These are phyloP conservation scores for Congeria kusceri DNA, from an alignment of 2,888 invertebrate species.

Conservation along the genomic window DNA sequence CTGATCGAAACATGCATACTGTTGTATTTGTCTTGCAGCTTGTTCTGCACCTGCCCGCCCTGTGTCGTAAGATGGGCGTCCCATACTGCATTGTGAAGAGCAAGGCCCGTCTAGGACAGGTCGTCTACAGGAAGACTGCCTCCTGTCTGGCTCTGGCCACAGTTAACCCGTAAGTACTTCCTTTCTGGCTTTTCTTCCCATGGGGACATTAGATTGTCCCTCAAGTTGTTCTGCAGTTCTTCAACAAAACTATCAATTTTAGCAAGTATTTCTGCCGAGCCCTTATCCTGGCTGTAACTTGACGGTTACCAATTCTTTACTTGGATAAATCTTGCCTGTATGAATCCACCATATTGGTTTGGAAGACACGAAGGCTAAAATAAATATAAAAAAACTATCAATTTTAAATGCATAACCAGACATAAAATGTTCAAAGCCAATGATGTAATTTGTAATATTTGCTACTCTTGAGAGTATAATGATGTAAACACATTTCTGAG, in stretches of 20 bases:
- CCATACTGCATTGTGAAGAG: slow-evolving; percentile 99
- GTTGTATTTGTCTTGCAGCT: slow-evolving; percentile 88
- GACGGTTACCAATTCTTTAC: too few relatives aligned
- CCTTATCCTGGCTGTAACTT: too few relatives aligned
- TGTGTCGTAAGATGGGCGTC: slow-evolving; percentile 99
- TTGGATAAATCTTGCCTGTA: too few relatives aligned
- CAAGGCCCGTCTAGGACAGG: slow-evolving; percentile 97
- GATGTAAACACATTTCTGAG: slow-evolving; percentile 1
- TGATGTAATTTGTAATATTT: slow-evolving; percentile 47
- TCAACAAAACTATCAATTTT: too few relatives aligned
- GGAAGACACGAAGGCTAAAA: too few relatives aligned
- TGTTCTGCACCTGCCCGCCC: slow-evolving; percentile 98
- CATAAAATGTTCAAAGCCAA: slow-evolving; percentile 3
- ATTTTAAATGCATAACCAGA: too few relatives aligned
- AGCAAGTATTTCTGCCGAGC: too few relatives aligned
- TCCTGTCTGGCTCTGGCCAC: slow-evolving; percentile 91
- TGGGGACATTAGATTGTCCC: too few relatives aligned
- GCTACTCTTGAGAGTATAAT: slow-evolving; percentile 36
- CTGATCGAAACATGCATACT: too few relatives aligned
- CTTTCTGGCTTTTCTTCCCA: background rate
- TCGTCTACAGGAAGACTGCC: slow-evolving; percentile 98
- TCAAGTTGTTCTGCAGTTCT: too few relatives aligned
- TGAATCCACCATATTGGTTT: too few relatives aligned
- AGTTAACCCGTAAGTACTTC: slow-evolving; percentile 88
- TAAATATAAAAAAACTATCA: too few relatives aligned